Percentiles rank a stretch among this genome's conserved stretches.
These are phyloP conservation scores for Oriolus oriolus DNA, from an alignment of 2,113 vertebrate species.

Conservation along the genomic window DNA sequence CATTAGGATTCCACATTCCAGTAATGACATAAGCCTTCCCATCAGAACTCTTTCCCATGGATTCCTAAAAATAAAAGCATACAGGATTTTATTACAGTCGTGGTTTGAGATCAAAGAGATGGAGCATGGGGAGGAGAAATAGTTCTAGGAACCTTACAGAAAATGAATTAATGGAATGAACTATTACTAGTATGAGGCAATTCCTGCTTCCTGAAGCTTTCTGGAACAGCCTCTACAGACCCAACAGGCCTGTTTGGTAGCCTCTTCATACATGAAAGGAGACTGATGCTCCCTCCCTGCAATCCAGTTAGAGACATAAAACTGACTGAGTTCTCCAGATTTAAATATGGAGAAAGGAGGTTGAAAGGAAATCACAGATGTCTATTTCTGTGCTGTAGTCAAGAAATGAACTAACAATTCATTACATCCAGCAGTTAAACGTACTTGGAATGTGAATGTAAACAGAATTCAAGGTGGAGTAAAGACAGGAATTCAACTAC, in stretches of 20 bases:
- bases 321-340: not conserved
- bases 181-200: not conserved
- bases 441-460: not conserved
- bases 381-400: not conserved
- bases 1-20: conserved; percentile 93
- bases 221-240: not conserved
- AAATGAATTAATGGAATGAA: not conserved
- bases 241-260: not conserved
- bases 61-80: conserved; percentile 79
- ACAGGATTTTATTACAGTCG: not conserved
- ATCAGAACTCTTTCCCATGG: conserved; percentile 93
- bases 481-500: not conserved
- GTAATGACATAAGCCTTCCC: conserved; percentile 94
- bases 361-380: not conserved
- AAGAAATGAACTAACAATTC: not conserved
- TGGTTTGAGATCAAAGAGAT: not conserved
- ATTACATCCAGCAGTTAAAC: not conserved
- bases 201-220: not conserved
- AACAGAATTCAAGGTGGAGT: not conserved
- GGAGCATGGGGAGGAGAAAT: not conserved
- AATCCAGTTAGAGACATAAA: not conserved
- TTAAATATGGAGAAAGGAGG: not conserved
- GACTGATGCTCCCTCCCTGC: not conserved
- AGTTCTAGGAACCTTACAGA: not conserved
- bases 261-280: not conserved